Conservation (phyloP, 2,888 invertebrate species). For the Acholoe squamosa region DNA sequence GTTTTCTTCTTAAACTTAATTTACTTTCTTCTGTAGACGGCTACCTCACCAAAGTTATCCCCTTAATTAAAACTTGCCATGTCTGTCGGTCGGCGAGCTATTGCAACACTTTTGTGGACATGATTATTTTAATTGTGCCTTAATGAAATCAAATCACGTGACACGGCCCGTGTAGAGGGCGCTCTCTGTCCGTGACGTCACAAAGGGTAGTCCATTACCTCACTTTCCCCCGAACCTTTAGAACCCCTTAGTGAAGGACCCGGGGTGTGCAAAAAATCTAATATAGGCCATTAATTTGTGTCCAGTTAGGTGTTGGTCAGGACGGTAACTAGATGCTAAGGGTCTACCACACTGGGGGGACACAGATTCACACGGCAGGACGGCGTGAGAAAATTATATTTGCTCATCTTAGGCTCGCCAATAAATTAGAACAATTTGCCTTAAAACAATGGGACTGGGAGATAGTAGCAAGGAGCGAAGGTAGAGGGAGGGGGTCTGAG, state of each 20-base stretch:
- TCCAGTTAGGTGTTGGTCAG: neutral
- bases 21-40: constrained; percentile 8
- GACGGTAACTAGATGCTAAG: neutral
- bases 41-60: constrained; percentile 15
- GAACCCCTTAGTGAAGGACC: neutral
- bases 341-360: neutral
- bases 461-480: neutral
- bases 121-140: constrained; percentile 34
- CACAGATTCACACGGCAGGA: neutral
- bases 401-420: constrained; percentile 31
- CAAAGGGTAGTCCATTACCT: neutral
- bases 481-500: neutral
- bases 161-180: neutral
- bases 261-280: no score
- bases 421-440: constrained; percentile 61
- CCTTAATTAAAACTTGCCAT: constrained; percentile 7
- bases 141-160: constrained; percentile 40
- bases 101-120: constrained; percentile 7
- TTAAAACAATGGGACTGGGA: constrained; percentile 40
- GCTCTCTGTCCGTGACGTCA: neutral
- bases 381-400: constrained; percentile 48
- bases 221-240: neutral
- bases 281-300: constrained; percentile 20
- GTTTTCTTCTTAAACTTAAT: neutral
- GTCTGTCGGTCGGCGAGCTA: neutral